A percentile compares a stretch with the other conserved stretches of the same genome.
Evolutionary conservation across 2,797 vertebrate species (phyloP).

Genomic region (Alauda arvensis): DNA sequence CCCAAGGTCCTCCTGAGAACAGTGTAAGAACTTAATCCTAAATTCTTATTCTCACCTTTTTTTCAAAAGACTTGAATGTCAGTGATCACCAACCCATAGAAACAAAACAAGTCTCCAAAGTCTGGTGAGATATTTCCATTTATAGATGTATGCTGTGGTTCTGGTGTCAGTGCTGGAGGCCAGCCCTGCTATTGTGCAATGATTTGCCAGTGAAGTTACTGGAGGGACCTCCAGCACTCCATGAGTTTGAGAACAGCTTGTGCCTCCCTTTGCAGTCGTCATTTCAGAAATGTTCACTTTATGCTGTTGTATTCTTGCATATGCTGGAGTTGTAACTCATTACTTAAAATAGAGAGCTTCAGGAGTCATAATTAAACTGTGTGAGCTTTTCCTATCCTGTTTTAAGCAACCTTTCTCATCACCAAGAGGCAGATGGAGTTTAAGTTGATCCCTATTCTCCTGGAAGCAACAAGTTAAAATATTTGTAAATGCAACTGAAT

Average conservation of each 20-base stretch:
- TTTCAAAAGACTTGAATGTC: background rate
- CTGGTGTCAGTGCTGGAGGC: background rate
- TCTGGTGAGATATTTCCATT: background rate
- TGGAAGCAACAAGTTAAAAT: constrained; percentile 18
- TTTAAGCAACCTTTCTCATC: constrained; percentile 14
- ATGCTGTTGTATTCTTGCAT: constrained; percentile 4
- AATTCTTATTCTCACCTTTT: background rate
- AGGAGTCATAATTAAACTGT: background rate
- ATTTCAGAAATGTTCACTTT: constrained; percentile 5
- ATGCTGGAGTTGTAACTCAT: background rate
- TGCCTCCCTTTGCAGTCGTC: background rate
- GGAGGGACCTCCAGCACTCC: background rate
- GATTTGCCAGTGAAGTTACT: background rate
- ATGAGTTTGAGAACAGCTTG: background rate
- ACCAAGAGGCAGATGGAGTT: constrained; percentile 32
- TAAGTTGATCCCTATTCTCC: constrained; percentile 6
- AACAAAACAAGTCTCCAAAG: background rate
- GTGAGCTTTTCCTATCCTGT: background rate
- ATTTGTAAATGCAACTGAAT: constrained; percentile 4
- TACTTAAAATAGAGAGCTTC: constrained; percentile 29
- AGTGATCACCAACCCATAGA: background rate
- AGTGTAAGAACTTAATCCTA: background rate
- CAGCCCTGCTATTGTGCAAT: background rate
- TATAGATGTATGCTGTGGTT: background rate
- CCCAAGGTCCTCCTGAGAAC: background rate